phyloP scores from a whole-genome alignment of 1,140 invertebrate genomes.

The Psix sp. region DNA sequence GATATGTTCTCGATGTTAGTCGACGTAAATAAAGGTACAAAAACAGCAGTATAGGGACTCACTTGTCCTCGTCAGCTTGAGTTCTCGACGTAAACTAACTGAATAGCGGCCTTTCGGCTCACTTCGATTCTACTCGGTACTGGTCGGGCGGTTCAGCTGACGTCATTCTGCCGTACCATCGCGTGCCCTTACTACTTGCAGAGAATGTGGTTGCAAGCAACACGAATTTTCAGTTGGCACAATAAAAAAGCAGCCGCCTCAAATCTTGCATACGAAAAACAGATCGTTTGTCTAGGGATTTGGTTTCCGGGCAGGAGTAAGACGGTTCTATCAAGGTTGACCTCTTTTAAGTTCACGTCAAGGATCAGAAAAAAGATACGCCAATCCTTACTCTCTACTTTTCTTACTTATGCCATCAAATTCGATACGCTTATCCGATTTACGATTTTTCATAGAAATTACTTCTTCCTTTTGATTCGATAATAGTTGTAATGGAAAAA shows the following conservation, averaged over 20 bases:
- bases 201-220: conserved; percentile 58
- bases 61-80: conserved; percentile 42
- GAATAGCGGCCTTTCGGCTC: conserved; percentile 54
- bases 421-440: no score
- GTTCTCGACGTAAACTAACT: conserved; percentile 49
- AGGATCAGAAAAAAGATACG: not conserved
- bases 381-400: not conserved
- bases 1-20: not conserved
- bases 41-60: conserved; percentile 17
- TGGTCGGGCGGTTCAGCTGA: conserved; percentile 55
- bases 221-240: conserved; percentile 42
- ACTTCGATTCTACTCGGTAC: conserved; percentile 47
- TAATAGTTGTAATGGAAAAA: no score
- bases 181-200: conserved; percentile 73
- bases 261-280: conserved; percentile 37
- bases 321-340: conserved; percentile 23
- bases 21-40: conserved; percentile 22
- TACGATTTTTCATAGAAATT: no score
- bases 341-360: conserved; percentile 12
- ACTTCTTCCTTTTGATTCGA: no score
- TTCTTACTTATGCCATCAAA: no score
- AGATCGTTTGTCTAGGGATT: conserved; percentile 43
- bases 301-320: conserved; percentile 6
- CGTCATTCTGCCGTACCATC: conserved; percentile 73
- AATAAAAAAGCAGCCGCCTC: conserved; percentile 23